Base-by-base conservation (phyloP, 2,113 vertebrate species). In the Cranoglanis bouderius region DNA sequence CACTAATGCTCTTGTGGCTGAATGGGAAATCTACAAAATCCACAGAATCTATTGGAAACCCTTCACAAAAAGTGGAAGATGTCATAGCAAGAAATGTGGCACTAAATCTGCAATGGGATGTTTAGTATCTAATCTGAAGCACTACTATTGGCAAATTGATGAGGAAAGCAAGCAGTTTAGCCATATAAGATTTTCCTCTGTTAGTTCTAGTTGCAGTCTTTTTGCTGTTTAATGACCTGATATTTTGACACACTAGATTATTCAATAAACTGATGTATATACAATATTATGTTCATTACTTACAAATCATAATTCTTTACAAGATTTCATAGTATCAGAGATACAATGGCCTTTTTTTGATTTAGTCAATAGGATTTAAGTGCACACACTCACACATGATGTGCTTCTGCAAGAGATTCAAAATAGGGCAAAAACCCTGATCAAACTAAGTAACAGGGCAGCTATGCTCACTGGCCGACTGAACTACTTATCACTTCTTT, bases 401-500 rank as follows among this genome's bases (percentile, higher is more conserved):
- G 46, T 80, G 77, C 46, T 32, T 49, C 77, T n/a, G 29, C 14
- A 32, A 53, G 26, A n/a, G 49, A 53, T 10, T 18, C 49, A 81
- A 81, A 81, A 53, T 81, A 81, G 77, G 77, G 77, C 77, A 53
- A 53, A 80, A 81, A 32, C 16, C 16, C 49, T 53, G 46, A 53
- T 53, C 77, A 81, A 81, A 81, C 53, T 81, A 81, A 81, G 49
- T 55, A 81, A 53, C 77, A 81, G 77, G 43, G 16, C 49, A 81
- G 26, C 49, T 55, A 32, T 19, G 49, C 49, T 55, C 77, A 53
- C 49, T 81, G 77, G 77, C 77, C 77, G 19, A 81, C n/a, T 81
- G 49, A 81, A 81, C 77, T 81, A 81, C 49, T 81, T 81, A 55
- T 81, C 49, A 1, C 49, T 21, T 53, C 49, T 81, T 81, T 81